phyloP scores from a whole-genome alignment of 2,888 invertebrate species.

The Biston stratarius region DNA sequence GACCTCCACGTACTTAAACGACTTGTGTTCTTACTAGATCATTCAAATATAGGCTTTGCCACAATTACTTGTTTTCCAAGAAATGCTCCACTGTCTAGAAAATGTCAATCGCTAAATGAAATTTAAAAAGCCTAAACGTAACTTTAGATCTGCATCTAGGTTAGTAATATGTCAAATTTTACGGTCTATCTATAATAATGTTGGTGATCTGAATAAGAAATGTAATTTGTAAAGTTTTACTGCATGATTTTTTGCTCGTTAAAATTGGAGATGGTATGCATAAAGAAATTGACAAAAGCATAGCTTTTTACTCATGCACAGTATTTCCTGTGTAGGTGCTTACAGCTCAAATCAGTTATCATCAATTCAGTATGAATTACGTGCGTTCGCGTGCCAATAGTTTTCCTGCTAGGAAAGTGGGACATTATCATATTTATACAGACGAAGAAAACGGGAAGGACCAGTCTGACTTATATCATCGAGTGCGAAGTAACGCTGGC shows the following conservation, averaged over 20 bases:
- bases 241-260: neutral
- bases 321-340: conserved; percentile 44
- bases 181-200: conserved; percentile 16
- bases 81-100: conserved; percentile 39
- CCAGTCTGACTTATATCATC: conserved; percentile 43
- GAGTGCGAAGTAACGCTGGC: conserved; percentile 29
- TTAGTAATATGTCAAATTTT: conserved; percentile 14
- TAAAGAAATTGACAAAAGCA: conserved; percentile 1
- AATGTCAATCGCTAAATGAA: conserved; percentile 39
- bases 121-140: conserved; percentile 34
- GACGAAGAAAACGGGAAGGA: conserved; percentile 46
- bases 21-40: conserved; percentile 27
- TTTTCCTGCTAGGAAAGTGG: conserved; percentile 78
- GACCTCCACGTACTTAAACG: conserved; percentile 34
- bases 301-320: conserved; percentile 31
- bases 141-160: conserved; percentile 22
- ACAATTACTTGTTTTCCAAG: conserved; percentile 41
- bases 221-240: neutral
- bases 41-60: conserved; percentile 40
- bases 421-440: conserved; percentile 77
- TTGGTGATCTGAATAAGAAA: neutral
- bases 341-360: conserved; percentile 59
- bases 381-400: conserved; percentile 61
- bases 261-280: neutral
- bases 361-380: conserved; percentile 58